Evolutionary conservation across 2,888 invertebrate species (phyloP).

Genomic region (Drymonia ruficornis): DNA sequence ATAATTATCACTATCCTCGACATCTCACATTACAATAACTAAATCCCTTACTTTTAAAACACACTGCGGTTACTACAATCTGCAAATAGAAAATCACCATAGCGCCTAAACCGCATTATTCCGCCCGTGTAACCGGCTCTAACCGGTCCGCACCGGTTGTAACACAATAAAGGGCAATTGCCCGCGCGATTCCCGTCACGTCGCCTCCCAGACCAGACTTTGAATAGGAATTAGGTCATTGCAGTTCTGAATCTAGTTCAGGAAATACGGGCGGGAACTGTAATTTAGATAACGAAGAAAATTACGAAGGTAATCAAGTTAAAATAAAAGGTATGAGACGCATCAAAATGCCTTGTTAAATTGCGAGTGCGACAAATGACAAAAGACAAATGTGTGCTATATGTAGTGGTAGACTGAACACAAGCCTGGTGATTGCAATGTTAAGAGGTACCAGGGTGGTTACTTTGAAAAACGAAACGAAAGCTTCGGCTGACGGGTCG

Average conservation of each 20-base stretch:
- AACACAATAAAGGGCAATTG: constrained; percentile 63
- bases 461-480: too few relatives aligned
- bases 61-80: neutral
- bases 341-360: too few relatives aligned
- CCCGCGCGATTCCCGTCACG: constrained; percentile 59
- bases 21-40: too few relatives aligned
- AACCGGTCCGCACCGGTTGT: constrained; percentile 37
- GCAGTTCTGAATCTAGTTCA: constrained; percentile 36
- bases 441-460: too few relatives aligned
- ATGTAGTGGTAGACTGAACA: too few relatives aligned
- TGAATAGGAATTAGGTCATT: constrained; percentile 62
- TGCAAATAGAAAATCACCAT: constrained; percentile 30
- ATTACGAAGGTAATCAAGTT: neutral
- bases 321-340: too few relatives aligned
- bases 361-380: too few relatives aligned
- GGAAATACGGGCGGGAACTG: constrained; percentile 32
- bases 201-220: constrained; percentile 45
- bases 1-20: too few relatives aligned
- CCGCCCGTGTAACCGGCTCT: constrained; percentile 36
- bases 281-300: constrained; percentile 27
- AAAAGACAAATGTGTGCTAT: too few relatives aligned
- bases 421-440: too few relatives aligned
- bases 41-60: neutral
- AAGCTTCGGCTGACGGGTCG: too few relatives aligned
- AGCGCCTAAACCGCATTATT: constrained; percentile 29